Evolutionary conservation across 2,797 vertebrate genomes (phyloP).

Genomic region (Falco berigora): DNA sequence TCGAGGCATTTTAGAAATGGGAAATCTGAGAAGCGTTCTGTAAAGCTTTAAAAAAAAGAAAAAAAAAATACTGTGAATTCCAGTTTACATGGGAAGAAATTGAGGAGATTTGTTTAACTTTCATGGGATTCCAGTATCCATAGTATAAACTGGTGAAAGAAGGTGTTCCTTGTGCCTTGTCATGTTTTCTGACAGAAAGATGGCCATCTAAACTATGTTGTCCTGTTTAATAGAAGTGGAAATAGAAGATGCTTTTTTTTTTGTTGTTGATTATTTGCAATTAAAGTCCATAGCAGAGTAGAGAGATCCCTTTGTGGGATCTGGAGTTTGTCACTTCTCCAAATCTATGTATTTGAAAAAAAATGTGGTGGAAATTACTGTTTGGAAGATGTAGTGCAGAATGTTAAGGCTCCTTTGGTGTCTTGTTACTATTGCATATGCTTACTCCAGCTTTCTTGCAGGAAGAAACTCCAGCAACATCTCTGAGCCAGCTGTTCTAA

Average conservation of each 20-base stretch:
- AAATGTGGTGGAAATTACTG: background rate
- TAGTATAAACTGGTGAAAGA: background rate
- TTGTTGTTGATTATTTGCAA: background rate
- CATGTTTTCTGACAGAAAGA: background rate
- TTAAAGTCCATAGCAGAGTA: background rate
- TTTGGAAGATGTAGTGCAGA: background rate
- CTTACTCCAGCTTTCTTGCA: slow-evolving; percentile 14
- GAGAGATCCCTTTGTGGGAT: background rate
- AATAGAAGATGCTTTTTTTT: background rate
- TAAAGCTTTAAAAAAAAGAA: background rate
- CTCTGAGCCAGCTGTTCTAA: slow-evolving; percentile 20
- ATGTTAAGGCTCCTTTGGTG: background rate
- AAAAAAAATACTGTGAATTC: background rate
- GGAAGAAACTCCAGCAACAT: slow-evolving; percentile 11
- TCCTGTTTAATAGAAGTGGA: background rate
- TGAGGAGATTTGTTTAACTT: background rate
- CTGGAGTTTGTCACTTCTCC: background rate
- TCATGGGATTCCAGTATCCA: background rate
- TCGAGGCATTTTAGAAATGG: slow-evolving; percentile 3
- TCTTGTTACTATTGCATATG: slow-evolving; percentile 3
- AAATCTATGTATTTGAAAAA: background rate
- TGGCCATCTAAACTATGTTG: background rate
- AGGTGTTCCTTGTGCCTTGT: background rate
- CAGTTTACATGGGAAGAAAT: background rate
- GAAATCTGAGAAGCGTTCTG: background rate